phyloP scores from a whole-genome alignment of 2,797 vertebrate genomes.

The Leucoraja ocellata region DNA sequence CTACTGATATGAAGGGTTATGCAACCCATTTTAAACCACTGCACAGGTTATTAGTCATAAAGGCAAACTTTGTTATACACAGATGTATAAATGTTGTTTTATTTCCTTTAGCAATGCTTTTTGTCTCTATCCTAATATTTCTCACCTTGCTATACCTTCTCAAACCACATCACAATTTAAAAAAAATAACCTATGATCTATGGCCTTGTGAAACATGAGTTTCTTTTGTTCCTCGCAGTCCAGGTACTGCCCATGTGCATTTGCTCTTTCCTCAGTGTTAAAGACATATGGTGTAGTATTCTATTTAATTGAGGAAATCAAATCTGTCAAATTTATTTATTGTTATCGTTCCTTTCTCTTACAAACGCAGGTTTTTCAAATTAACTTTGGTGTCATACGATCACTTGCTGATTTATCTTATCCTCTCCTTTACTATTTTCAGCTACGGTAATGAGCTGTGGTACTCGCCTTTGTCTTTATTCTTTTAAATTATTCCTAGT shows the following conservation, averaged over 20 bases:
- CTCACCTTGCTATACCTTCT: neutral
- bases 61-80: neutral
- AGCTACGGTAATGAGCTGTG: neutral
- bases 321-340: neutral
- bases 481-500: neutral
- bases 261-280: neutral
- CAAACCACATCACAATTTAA: neutral
- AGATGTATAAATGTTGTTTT: no score
- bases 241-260: neutral
- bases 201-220: neutral
- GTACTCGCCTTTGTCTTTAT: neutral
- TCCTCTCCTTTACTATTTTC: neutral
- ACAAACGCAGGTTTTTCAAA: neutral
- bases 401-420: neutral
- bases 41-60: neutral
- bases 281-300: neutral
- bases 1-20: neutral
- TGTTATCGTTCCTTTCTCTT: neutral
- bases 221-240: neutral
- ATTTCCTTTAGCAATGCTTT: neutral
- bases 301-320: neutral
- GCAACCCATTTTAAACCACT: neutral
- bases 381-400: neutral
- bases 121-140: neutral
- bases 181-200: neutral